These are phyloP conservation scores for Turdus rufiventris DNA, from an alignment of 2,113 vertebrate genomes.

Conservation along the genomic window DNA sequence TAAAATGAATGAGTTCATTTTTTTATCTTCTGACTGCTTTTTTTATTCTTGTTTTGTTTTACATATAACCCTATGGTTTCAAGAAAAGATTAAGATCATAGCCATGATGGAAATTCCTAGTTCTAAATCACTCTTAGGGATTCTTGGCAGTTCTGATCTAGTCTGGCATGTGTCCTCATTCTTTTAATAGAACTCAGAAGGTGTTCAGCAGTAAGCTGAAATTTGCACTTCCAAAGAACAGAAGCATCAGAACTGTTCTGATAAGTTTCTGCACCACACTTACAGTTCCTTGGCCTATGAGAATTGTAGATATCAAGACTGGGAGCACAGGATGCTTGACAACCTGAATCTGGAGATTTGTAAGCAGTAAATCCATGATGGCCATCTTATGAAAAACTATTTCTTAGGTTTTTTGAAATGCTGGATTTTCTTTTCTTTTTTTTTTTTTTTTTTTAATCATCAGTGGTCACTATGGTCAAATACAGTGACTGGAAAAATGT, in stretches of 20 bases:
- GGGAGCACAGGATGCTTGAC: neutral
- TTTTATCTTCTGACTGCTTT: neutral
- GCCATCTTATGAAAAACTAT: neutral
- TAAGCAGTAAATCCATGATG: neutral
- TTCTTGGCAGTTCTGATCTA: neutral
- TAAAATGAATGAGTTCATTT: neutral
- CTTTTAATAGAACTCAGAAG: conserved; percentile 12
- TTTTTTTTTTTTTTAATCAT: neutral
- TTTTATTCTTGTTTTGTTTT: neutral
- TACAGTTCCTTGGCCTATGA: neutral
- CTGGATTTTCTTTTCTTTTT: neutral
- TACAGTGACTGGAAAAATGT: neutral
- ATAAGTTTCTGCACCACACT: neutral
- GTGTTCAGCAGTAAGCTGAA: neutral
- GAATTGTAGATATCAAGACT: neutral
- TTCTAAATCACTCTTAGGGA: neutral
- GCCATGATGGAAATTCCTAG: neutral
- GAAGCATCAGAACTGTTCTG: neutral
- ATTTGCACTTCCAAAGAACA: neutral
- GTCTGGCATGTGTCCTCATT: neutral
- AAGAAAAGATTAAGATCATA: neutral
- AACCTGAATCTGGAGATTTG: neutral
- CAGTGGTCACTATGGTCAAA: neutral
- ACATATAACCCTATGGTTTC: neutral
- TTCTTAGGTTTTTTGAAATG: neutral